Evolutionary conservation across 2,113 vertebrate species (phyloP).

Genomic region (Epinephelus cyanopodus): DNA sequence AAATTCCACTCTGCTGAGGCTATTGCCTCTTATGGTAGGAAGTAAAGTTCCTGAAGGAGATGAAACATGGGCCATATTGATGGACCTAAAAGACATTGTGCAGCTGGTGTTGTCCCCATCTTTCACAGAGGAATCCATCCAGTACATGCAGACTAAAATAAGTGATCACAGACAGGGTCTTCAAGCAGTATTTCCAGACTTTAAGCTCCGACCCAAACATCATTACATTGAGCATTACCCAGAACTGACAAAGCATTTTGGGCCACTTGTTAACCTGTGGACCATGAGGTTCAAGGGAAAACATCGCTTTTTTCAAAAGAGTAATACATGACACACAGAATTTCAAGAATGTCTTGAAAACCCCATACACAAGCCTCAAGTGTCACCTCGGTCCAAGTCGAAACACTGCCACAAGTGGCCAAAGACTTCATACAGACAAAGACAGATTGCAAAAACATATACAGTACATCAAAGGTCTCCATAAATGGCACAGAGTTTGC

Average conservation of each 20-base stretch:
- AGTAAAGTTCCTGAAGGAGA: constrained; percentile 32
- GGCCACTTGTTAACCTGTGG: constrained; percentile 43
- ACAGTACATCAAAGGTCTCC: background rate
- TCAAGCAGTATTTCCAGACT: constrained; percentile 27
- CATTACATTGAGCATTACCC: constrained; percentile 49
- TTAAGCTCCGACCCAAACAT: constrained; percentile 37
- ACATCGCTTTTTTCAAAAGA: constrained; percentile 45
- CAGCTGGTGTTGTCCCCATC: constrained; percentile 27
- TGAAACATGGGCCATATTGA: constrained; percentile 38
- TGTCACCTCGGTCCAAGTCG: constrained; percentile 26
- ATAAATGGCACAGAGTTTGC: background rate
- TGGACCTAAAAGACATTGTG: constrained; percentile 16
- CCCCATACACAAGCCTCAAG: background rate
- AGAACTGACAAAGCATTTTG: constrained; percentile 28
- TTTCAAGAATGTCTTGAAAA: constrained; percentile 52
- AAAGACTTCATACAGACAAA: constrained; percentile 15
- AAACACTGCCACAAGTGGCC: constrained; percentile 1
- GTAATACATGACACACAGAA: constrained; percentile 36
- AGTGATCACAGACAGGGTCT: constrained; percentile 43
- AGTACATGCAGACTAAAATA: constrained; percentile 44
- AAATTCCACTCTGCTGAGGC: constrained; percentile 38
- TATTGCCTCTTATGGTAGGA: constrained; percentile 31
- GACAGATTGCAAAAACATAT: background rate
- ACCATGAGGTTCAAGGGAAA: constrained; percentile 57
- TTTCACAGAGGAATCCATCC: constrained; percentile 36